phyloP scores from a whole-genome alignment of 2,888 invertebrate genomes.

The Heteromyza rotundicornis region DNA sequence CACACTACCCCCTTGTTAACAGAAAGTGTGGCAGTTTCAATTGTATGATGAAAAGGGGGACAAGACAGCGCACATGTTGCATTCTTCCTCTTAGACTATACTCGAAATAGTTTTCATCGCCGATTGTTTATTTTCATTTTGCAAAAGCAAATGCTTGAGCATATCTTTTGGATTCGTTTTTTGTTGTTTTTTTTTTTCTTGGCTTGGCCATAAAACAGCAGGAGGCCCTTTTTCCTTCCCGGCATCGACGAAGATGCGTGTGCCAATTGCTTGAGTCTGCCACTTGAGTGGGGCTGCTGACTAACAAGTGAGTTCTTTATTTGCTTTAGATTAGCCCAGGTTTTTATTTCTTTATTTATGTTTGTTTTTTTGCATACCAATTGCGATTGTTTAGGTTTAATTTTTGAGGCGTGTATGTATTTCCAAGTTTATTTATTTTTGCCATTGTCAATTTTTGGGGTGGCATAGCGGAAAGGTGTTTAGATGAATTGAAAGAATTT shows the following conservation, averaged over 20 bases:
- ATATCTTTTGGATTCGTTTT: too few relatives aligned
- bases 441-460: too few relatives aligned
- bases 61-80: not conserved
- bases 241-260: not conserved
- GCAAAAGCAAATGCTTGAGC: too few relatives aligned
- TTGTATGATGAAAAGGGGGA: too few relatives aligned
- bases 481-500: too few relatives aligned
- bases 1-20: too few relatives aligned
- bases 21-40: too few relatives aligned
- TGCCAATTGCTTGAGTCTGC: too few relatives aligned
- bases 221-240: slow-evolving; percentile 12
- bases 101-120: not conserved
- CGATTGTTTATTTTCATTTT: slow-evolving; percentile 8
- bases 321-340: not conserved
- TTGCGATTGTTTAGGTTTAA: not conserved
- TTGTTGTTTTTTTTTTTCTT: not conserved
- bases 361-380: not conserved
- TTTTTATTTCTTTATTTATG: not conserved
- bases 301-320: not conserved
- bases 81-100: not conserved
- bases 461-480: too few relatives aligned
- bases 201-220: not conserved
- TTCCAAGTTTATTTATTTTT: too few relatives aligned
- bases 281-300: too few relatives aligned
- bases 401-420: not conserved